A percentile compares a stretch with the other conserved stretches of the same genome.
Evolutionary conservation across 2,888 invertebrate species (phyloP).

Genomic region (Erebia aethiops): DNA sequence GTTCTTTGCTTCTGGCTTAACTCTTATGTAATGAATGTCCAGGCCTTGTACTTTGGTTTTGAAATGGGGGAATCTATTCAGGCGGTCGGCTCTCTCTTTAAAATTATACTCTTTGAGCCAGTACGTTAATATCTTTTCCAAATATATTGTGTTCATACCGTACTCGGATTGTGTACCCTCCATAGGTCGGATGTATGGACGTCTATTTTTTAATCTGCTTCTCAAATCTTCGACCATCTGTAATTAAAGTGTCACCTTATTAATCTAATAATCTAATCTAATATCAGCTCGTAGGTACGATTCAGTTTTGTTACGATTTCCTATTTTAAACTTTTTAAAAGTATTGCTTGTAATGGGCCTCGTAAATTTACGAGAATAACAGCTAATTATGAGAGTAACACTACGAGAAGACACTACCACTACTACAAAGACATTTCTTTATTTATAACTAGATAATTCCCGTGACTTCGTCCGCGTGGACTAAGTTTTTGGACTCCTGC

Average conservation of each 20-base stretch:
- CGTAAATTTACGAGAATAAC: too few relatives aligned
- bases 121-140: conserved; percentile 86
- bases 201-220: conserved; percentile 78
- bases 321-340: too few relatives aligned
- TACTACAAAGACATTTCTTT: too few relatives aligned
- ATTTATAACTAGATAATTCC: too few relatives aligned
- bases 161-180: conserved; percentile 90
- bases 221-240: conserved; percentile 84
- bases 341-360: too few relatives aligned
- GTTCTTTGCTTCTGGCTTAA: conserved; percentile 75
- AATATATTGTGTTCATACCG: conserved; percentile 89
- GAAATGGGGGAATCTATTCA: conserved; percentile 90
- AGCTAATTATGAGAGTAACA: too few relatives aligned
- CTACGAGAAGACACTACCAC: too few relatives aligned
- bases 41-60: conserved; percentile 89
- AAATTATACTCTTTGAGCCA: conserved; percentile 90
- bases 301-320: not conserved
- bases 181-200: conserved; percentile 82
- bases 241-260: conserved; percentile 38
- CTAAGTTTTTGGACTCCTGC: too few relatives aligned
- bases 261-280: not conserved
- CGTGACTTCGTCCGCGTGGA: too few relatives aligned
- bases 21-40: conserved; percentile 89
- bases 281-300: not conserved
- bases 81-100: conserved; percentile 82